phyloP scores from a whole-genome alignment of 1,140 invertebrate genomes.

The Dendroctonus ponderosae region DNA sequence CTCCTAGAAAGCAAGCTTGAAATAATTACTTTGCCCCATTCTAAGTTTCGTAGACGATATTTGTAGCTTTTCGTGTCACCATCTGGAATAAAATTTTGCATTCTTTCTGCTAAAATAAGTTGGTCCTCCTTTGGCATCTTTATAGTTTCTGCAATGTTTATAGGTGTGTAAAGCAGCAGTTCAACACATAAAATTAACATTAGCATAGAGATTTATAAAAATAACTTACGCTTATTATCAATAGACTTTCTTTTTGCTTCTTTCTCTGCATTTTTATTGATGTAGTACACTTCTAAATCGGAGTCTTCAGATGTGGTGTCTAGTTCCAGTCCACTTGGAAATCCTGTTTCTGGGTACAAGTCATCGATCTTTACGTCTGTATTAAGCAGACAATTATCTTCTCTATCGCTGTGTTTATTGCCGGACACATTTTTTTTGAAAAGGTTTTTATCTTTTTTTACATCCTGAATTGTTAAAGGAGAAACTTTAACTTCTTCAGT shows the following conservation, averaged over 20 bases:
- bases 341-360: too few relatives aligned
- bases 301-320: constrained; percentile 11
- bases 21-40: constrained; percentile 45
- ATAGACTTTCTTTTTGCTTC: constrained; percentile 12
- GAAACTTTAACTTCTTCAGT: constrained; percentile 30
- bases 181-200: neutral
- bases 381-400: too few relatives aligned
- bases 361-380: too few relatives aligned
- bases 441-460: too few relatives aligned
- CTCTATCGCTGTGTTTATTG: too few relatives aligned
- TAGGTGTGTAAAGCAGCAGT: neutral
- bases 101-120: constrained; percentile 38
- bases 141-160: constrained; percentile 4
- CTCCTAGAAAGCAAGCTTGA: constrained; percentile 4
- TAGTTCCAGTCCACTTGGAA: too few relatives aligned
- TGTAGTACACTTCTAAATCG: constrained; percentile 22
- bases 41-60: constrained; percentile 41
- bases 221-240: constrained; percentile 12
- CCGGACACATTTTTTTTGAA: too few relatives aligned
- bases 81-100: constrained; percentile 43
- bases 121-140: constrained; percentile 31
- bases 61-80: constrained; percentile 42
- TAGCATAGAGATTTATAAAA: neutral
- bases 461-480: constrained; percentile 3
- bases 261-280: constrained; percentile 22